Evolutionary conservation across 2,113 vertebrate species (phyloP).

Genomic region (Dromiciops gliroides): DNA sequence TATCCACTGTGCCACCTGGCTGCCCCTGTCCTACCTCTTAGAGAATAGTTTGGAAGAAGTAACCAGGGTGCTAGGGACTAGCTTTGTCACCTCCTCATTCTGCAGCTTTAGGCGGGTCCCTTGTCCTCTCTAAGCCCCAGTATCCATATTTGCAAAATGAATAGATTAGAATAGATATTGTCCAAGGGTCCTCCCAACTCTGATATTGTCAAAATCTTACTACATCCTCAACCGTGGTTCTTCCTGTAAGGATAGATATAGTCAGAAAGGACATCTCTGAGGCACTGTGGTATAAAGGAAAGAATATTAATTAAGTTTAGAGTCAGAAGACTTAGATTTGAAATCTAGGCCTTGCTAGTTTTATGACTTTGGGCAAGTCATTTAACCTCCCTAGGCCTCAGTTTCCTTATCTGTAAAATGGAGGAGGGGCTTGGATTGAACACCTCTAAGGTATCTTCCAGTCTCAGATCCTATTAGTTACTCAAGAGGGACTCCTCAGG

Average conservation of each 20-base stretch:
- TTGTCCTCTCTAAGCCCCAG: background rate
- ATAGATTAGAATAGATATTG: background rate
- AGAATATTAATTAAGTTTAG: background rate
- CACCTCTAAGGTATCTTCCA: background rate
- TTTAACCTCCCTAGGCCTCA: background rate
- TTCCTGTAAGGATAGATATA: background rate
- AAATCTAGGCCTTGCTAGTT: background rate
- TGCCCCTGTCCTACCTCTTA: background rate
- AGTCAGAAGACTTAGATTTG: background rate
- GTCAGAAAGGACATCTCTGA: background rate
- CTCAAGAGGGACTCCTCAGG: background rate
- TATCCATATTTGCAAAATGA: conserved; percentile 9
- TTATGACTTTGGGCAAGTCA: background rate
- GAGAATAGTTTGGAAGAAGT: background rate
- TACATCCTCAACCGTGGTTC: background rate
- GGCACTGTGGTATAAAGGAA: background rate
- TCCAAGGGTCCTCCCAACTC: background rate
- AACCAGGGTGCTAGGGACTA: background rate
- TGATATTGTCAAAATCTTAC: background rate
- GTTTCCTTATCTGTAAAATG: background rate
- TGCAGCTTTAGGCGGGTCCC: background rate
- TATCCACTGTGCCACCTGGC: too few relatives aligned
- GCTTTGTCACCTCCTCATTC: background rate
- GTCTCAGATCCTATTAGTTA: background rate
- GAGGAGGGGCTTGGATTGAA: background rate